These are phyloP conservation scores for Nansenia antarctica DNA, from an alignment of 2,113 vertebrate genomes.

Conservation along the genomic window DNA sequence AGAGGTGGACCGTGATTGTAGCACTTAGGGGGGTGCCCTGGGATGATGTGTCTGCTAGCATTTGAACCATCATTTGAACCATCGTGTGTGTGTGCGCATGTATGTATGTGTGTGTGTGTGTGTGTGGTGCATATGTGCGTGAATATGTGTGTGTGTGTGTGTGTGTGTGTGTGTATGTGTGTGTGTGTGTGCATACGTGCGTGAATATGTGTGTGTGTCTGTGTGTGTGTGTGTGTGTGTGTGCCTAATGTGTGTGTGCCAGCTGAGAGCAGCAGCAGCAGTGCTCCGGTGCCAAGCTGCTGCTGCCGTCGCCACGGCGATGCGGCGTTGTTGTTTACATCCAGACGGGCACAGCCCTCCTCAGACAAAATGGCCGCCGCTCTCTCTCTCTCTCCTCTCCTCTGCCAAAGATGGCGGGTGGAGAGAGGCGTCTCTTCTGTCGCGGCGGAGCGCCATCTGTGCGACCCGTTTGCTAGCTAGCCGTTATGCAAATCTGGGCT, in stretches of 20 bases:
- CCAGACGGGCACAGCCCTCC: slow-evolving; percentile 73
- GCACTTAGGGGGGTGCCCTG: no score
- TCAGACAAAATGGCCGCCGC: slow-evolving; percentile 77
- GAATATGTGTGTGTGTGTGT: no score
- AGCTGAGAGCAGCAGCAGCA: slow-evolving; percentile 38
- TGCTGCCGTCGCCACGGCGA: slow-evolving; percentile 51
- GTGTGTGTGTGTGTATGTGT: no score
- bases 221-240: no score
- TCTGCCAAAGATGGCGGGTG: slow-evolving; percentile 78
- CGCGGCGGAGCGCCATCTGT: slow-evolving; percentile 75
- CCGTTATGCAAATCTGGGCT: slow-evolving; percentile 78
- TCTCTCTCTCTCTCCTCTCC: slow-evolving; percentile 59
- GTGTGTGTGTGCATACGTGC: no score
- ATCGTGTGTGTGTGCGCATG: no score
- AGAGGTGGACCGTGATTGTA: no score
- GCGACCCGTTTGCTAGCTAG: slow-evolving; percentile 62
- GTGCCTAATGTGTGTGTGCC: slow-evolving; percentile 32
- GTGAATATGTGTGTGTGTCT: no score
- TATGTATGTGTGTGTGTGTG: no score
- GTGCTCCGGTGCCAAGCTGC: slow-evolving; percentile 50
- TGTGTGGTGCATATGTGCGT: no score
- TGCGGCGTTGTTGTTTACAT: slow-evolving; percentile 55
- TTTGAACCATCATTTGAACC: no score
- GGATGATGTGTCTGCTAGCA: no score
- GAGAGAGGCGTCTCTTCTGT: slow-evolving; percentile 48